Evolutionary conservation across 2,797 vertebrate genomes (phyloP), one percentile per base, ranked within the genome.

Genomic region (Cichlasoma orientale): DNA sequence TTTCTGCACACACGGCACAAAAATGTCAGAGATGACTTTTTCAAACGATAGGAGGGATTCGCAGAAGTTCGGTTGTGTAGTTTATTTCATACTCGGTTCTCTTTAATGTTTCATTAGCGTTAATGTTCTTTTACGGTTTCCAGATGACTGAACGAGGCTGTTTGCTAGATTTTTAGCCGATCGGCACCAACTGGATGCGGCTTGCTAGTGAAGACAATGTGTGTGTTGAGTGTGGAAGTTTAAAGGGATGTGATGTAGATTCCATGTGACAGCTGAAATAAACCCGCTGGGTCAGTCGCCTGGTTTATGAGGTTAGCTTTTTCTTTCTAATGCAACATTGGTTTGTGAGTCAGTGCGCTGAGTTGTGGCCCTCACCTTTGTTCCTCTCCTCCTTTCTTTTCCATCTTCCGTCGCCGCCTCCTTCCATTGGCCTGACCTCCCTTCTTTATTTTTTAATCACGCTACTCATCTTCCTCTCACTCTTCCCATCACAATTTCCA

Each of bases 211-310:
- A 27, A 66, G 61, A 19, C 27, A 29, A 2, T 19, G 14, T 31
- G 6, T 82, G 61, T 13, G 59, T 33, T 33, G 52, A 14, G 71
- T 58, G 18, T 23, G 63, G 10, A 66, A 14, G 21, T 23, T 80
- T 70, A 75, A 73, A 33, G 1, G 12, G 25, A 21, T 7, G 4
- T 54, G 54, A 76, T 1, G 77, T 19, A 10, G 19, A 56, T 82
- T 72, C 82, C 68, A 58, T 68, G 72, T 59, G 72, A 56, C 69
- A 27, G 61, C 29, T 63, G 66, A 79, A 41, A 70, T 54, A 44
- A 36, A 47, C 25, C 41, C 9, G 0, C 1, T 1, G 56, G 76
- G 55, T 66, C 63, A 36, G 71, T 71, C 25, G 41, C 16, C 16
- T 68, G 23, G 23, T 47, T 66, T 66, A 19, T 47, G 61, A 47